These are phyloP conservation scores for Sula dactylatra DNA, from an alignment of 2,113 vertebrate genomes.

Conservation along the genomic window DNA sequence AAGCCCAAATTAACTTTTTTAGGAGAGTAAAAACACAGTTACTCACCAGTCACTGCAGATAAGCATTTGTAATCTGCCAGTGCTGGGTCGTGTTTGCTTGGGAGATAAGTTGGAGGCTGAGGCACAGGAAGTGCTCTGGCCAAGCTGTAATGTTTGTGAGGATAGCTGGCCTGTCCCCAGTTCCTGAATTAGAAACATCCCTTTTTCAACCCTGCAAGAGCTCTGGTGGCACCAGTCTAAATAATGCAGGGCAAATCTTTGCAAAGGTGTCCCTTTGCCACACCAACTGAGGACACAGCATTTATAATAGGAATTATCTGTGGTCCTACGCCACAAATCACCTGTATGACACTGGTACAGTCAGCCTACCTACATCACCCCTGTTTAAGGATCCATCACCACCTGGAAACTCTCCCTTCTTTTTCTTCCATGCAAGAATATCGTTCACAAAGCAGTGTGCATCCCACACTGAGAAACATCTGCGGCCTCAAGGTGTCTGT, in stretches of 20 bases:
- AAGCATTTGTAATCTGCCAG: conserved; percentile 37
- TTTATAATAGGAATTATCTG: background rate
- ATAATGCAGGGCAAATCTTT: background rate
- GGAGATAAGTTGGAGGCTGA: conserved; percentile 44
- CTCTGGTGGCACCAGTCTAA: background rate
- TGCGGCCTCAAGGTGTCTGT: background rate
- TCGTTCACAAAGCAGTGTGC: background rate
- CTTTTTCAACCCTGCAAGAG: background rate
- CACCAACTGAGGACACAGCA: accelerated
- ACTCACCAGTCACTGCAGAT: conserved; percentile 29
- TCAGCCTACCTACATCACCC: background rate
- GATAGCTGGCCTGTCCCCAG: background rate
- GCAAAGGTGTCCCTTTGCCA: background rate
- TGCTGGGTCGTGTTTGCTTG: conserved; percentile 39
- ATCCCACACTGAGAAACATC: background rate
- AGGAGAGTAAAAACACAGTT: conserved; percentile 3
- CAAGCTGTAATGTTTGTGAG: background rate
- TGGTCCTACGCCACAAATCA: background rate
- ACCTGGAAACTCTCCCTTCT: background rate
- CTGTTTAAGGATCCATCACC: background rate
- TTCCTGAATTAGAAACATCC: conserved; percentile 19
- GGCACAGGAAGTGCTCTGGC: conserved; percentile 32
- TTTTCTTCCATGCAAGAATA: background rate
- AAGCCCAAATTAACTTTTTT: conserved; percentile 28
- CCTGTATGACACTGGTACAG: background rate